Evolutionary conservation across 2,888 invertebrate species (phyloP).

Genomic region (Nycteola revayana): DNA sequence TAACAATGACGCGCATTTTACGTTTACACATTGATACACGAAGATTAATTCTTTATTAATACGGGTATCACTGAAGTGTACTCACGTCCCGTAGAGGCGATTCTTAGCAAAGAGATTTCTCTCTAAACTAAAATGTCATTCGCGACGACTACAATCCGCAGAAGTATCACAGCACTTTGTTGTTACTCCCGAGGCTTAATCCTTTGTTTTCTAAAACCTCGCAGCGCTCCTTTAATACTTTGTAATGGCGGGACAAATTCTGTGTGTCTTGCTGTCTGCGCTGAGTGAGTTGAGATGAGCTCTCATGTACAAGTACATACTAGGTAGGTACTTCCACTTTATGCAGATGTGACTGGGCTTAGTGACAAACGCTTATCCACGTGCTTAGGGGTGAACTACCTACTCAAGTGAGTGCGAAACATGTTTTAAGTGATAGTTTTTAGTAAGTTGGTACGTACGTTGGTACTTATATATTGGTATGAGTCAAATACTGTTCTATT

Average conservation of each 20-base stretch:
- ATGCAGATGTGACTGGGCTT: no score
- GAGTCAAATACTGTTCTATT: no score
- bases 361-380: conserved; percentile 8
- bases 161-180: conserved; percentile 69
- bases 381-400: no score
- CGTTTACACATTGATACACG: no score
- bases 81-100: no score
- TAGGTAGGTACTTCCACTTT: conserved; percentile 18
- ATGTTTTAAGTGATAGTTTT: no score
- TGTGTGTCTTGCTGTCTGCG: conserved; percentile 50
- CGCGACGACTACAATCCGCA: conserved; percentile 53
- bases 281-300: conserved; percentile 40
- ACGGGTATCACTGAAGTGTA: no score
- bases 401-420: no score
- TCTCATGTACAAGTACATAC: conserved; percentile 23
- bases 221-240: conserved; percentile 66
- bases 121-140: conserved; percentile 64
- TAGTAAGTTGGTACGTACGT: no score
- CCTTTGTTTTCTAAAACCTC: conserved; percentile 69
- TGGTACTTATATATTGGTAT: no score
- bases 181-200: conserved; percentile 60
- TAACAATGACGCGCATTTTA: no score
- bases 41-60: no score
- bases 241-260: conserved; percentile 65
- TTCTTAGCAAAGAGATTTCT: conserved; percentile 50